Evolutionary conservation across 2,113 vertebrate genomes (phyloP).

Genomic region (Conger conger): DNA sequence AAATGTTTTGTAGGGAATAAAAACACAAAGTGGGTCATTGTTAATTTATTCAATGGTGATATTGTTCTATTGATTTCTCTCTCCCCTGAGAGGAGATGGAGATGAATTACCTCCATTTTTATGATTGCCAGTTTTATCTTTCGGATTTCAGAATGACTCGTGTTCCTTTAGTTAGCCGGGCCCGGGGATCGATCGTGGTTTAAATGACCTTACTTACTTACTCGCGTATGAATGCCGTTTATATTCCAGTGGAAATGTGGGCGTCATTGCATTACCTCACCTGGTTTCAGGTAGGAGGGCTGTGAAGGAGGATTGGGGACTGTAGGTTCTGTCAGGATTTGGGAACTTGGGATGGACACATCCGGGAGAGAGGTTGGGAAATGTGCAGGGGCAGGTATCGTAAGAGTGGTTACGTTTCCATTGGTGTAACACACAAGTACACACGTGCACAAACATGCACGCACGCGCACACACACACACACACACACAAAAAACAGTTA

Average conservation of each 20-base stretch:
- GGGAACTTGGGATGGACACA: background rate
- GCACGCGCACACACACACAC: too few species aligned
- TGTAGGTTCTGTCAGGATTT: background rate
- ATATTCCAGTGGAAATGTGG: background rate
- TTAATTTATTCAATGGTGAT: conserved; percentile 17
- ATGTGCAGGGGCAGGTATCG: background rate
- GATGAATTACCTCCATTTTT: conserved; percentile 15
- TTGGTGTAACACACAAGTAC: too few species aligned
- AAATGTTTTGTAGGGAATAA: conserved; percentile 7
- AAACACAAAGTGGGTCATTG: background rate
- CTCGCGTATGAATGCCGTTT: background rate
- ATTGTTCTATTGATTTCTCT: conserved; percentile 18
- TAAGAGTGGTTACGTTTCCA: too few species aligned
- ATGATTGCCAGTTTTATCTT: conserved; percentile 8
- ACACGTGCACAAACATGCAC: too few species aligned
- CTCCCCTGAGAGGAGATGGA: background rate
- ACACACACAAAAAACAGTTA: too few species aligned
- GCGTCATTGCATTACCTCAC: background rate
- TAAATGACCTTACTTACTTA: background rate
- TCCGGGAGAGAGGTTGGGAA: background rate
- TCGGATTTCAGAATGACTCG: background rate
- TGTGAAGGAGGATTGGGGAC: background rate
- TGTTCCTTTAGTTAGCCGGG: background rate
- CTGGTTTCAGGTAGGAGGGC: background rate
- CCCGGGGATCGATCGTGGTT: background rate